Evolutionary conservation across 1,140 invertebrate genomes (phyloP), one percentile per base, ranked within the genome.

Genomic region (Steinernema feltiae): DNA sequence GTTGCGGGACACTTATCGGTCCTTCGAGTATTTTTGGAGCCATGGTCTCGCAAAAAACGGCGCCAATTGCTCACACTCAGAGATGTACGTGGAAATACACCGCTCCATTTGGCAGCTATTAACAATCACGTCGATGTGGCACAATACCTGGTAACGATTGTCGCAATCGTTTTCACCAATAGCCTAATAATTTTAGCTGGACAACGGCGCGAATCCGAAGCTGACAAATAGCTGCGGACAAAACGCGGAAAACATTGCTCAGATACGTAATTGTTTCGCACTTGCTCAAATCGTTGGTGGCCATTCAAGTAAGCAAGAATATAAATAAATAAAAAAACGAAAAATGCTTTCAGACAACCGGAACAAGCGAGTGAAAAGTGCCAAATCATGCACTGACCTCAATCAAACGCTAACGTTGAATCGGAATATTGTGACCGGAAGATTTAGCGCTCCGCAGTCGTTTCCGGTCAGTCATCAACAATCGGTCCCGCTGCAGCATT

Each of bases 31-130:
- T 69, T 79, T 21, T 31, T 79, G 21, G 48, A 46, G 30, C 32
- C 48, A 21, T 77, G 71, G 30, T 76, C 71, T n/a, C 70, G 69
- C 17, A 79, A 79, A 48, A 77, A 78, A 32, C 72, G 77, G 17
- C 76, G 63, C 31, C 63, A 75, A 46, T 21, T 79, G 30, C 31
- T 79, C 31, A 72, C 77, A 7, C 27, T 72, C 24, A 63, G 78
- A 70, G 79, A 80, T 71, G 69, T 73, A 24, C 73, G 79, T 31
- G 79, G 79, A n/a, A 80, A 80, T 46, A 79, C 79, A 24, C 71
- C 79, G 12, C 78, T 80, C 69, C 78, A 79, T 72, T 32, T 80
- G 71, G 78, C 79, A n/a, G 78, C 79, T 15, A 72, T 79, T 30
- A 71, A 71, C 27, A 80, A 79, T 70, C 78, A 80, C 72, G 35